These are phyloP conservation scores for Nomada goodeniana DNA, from an alignment of 2,888 invertebrate species.

Conservation along the genomic window DNA sequence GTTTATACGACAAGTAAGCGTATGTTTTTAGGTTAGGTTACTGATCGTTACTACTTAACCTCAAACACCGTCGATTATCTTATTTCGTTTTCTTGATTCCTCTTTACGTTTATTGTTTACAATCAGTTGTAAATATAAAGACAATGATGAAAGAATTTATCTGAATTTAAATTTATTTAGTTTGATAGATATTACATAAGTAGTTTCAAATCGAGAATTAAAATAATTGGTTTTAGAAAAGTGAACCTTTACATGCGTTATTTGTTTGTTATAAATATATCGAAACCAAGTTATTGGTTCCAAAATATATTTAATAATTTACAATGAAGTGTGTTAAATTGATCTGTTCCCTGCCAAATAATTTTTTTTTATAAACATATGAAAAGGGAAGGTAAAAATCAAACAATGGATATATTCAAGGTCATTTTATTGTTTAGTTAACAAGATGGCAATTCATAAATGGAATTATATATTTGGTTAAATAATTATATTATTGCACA, in stretches of 20 bases:
- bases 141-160: not conserved
- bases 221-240: not conserved
- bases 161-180: not conserved
- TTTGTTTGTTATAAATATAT: not conserved
- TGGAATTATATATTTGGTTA: not conserved
- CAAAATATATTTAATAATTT: not conserved
- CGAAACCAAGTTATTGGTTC: not conserved
- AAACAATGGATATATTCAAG: constrained; percentile 6
- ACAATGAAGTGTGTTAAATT: not conserved
- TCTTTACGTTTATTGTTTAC: not conserved
- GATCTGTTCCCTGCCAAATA: not conserved
- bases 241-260: not conserved
- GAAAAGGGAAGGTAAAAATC: not conserved
- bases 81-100: constrained; percentile 2
- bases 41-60: constrained; percentile 65
- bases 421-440: constrained; percentile 8
- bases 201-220: not conserved
- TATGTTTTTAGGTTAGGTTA: constrained; percentile 62
- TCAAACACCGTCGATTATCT: constrained; percentile 52
- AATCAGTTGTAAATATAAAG: not conserved
- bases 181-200: not conserved
- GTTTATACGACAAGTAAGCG: constrained; percentile 10
- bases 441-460: not conserved
- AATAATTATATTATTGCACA: not conserved
- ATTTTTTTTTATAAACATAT: not conserved